Evolutionary conservation across 2,888 invertebrate species (phyloP).

Genomic region (Hydrotaea diabolus): DNA sequence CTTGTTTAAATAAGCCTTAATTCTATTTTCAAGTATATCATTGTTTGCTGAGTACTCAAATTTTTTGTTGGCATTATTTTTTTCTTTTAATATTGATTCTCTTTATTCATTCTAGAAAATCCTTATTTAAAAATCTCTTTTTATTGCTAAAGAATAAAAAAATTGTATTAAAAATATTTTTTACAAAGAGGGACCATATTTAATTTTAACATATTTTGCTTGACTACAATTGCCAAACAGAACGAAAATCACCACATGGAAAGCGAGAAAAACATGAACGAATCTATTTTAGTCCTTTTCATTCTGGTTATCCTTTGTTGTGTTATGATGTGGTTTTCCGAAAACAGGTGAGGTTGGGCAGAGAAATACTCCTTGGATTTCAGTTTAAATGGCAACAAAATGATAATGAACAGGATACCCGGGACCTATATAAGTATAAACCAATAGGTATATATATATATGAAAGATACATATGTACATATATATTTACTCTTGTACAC

Average conservation of each 20-base stretch:
- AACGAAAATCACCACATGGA: background rate
- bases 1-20: too few species aligned
- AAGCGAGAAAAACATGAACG: background rate
- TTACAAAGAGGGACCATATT: conserved; percentile 33
- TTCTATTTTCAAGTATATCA: too few species aligned
- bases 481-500: background rate
- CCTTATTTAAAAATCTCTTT: background rate
- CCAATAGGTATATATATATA: background rate
- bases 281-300: background rate
- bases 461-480: background rate
- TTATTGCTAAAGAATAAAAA: background rate
- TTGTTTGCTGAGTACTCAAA: too few species aligned
- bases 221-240: background rate
- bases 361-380: background rate
- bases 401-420: background rate
- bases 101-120: background rate
- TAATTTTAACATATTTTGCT: background rate
- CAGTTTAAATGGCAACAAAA: background rate
- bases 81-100: background rate
- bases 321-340: background rate
- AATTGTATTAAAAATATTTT: conserved; percentile 16
- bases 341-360: background rate
- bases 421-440: background rate
- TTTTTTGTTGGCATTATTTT: background rate
- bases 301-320: background rate